Evolutionary conservation across 2,888 invertebrate species (phyloP).

Genomic region (Melipona bicolor): DNA sequence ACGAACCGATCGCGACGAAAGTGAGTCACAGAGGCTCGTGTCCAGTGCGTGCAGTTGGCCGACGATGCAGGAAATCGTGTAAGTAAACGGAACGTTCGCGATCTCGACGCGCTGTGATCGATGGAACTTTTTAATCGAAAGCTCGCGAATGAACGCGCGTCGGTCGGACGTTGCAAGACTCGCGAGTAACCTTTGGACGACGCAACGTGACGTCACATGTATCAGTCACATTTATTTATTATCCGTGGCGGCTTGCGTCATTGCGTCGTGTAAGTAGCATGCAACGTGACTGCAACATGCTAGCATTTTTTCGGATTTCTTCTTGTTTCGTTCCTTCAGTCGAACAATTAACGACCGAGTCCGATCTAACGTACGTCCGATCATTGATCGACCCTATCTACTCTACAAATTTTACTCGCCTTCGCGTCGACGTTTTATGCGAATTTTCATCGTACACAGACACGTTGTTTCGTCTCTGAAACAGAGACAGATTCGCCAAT

Average conservation of each 20-base stretch:
- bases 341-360: constrained; percentile 21
- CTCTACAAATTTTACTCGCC: neutral
- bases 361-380: constrained; percentile 15
- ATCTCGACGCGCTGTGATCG: neutral
- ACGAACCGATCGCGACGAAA: constrained; percentile 11
- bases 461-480: neutral
- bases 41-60: constrained; percentile 8
- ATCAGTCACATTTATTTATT: constrained; percentile 38
- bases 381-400: neutral
- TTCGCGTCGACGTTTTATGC: neutral
- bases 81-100: constrained; percentile 34
- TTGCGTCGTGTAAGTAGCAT: constrained; percentile 11
- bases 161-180: constrained; percentile 7
- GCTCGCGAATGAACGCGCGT: neutral
- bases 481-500: neutral
- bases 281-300: constrained; percentile 11
- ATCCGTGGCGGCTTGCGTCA: constrained; percentile 22
- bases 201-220: constrained; percentile 54
- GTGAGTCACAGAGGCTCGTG: constrained; percentile 16
- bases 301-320: neutral
- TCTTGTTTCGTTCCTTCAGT: constrained; percentile 15
- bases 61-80: constrained; percentile 49
- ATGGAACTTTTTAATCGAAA: neutral
- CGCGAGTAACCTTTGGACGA: constrained; percentile 29
- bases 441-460: neutral